Percentiles rank a stretch among this genome's conserved stretches.
phyloP scores from a whole-genome alignment of 2,113 vertebrate species.

The Tragulus kanchil region DNA sequence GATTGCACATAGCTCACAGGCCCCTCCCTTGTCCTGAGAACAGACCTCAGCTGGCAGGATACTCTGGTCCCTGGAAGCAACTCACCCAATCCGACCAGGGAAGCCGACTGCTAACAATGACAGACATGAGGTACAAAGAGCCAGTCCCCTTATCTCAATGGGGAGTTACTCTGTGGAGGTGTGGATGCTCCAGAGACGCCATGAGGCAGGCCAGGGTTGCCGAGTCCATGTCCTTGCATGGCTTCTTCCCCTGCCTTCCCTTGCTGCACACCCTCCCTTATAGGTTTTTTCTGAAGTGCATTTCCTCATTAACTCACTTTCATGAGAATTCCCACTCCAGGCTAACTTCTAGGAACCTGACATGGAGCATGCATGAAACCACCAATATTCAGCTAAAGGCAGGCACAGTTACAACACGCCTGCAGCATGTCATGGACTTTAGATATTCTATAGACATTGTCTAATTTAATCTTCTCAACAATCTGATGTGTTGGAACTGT shows the following conservation, averaged over 20 bases:
- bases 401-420: no score
- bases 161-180: neutral
- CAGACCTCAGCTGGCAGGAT: neutral
- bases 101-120: neutral
- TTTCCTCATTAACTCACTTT: neutral
- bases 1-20: neutral
- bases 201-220: neutral
- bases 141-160: neutral
- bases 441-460: neutral
- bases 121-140: neutral
- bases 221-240: no score
- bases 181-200: neutral
- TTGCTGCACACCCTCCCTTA: neutral
- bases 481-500: neutral
- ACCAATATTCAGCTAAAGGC: neutral
- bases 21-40: neutral
- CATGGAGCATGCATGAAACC: neutral
- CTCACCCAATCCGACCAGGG: neutral
- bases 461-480: neutral
- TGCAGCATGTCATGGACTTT: neutral
- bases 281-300: neutral
- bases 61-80: neutral
- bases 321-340: neutral
- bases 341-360: neutral
- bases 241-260: neutral